These are phyloP conservation scores for Lophochroa leadbeateri DNA, from an alignment of 2,113 vertebrate genomes.

Conservation along the genomic window DNA sequence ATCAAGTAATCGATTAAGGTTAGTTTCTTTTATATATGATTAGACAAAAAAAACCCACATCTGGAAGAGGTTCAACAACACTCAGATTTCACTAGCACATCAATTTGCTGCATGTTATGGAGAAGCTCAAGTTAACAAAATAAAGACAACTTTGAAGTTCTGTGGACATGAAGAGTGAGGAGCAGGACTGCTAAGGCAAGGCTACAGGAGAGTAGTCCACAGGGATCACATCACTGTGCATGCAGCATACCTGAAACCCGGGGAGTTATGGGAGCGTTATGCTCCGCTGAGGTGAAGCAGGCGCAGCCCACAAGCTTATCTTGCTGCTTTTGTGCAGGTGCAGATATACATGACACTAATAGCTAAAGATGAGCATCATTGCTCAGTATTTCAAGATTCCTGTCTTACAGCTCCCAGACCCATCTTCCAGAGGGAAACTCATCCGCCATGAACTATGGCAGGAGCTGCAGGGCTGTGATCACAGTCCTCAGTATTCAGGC, in stretches of 20 bases:
- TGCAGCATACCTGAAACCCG: neutral
- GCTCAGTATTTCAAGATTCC: neutral
- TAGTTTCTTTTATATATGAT: neutral
- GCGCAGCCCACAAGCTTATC: accelerated
- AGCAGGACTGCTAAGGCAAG: neutral
- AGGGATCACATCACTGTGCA: neutral
- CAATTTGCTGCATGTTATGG: neutral
- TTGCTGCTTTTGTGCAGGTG: neutral
- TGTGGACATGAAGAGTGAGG: neutral
- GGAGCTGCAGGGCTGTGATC: neutral
- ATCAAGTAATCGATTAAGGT: neutral
- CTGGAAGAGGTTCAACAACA: neutral
- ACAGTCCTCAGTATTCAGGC: neutral
- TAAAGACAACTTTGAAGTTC: conserved; percentile 6
- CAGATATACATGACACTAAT: neutral
- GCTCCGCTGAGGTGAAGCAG: neutral
- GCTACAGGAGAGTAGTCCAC: accelerated
- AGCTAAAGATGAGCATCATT: neutral
- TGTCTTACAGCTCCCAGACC: neutral
- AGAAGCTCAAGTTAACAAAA: conserved; percentile 24
- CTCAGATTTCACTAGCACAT: neutral
- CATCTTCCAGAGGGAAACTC: neutral
- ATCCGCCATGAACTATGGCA: neutral
- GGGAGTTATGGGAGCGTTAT: neutral
- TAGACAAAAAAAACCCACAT: neutral